Base-by-base conservation (phyloP, 1,140 invertebrate species). In the Aphaenogaster ashmeadi region DNA sequence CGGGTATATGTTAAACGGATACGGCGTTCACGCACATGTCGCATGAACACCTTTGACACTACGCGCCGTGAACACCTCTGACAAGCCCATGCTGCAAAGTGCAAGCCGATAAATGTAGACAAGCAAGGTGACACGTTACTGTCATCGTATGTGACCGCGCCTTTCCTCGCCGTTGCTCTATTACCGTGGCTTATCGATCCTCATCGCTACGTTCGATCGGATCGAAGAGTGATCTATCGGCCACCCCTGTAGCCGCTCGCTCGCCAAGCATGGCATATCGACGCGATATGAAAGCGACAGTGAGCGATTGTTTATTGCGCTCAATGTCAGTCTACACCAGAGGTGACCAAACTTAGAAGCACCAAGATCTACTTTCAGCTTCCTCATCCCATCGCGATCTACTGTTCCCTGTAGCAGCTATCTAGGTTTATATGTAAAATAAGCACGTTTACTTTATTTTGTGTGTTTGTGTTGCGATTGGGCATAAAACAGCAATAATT, bases 201-300 rank as follows among this genome's bases (percentile, higher is more conserved):
- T 52, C 56, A 50, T 71, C 60, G 54, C 3, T 44, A 50, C 66
- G 66, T 69, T 66, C 47, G 86, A 85, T 74, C 56, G 21, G 7
- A 80, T 87, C 66, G 56, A 36, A 33, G 21, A 13, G 38, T 72
- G 78, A 52, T 71, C 54, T 67, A 71, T 87, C 71, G 66, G 13
- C 72, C 58, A 58, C 77, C 74, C 77, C 36, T 47, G 15, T 21
- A 50, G 44, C 36, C 44, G 18, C 18, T 50, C 38, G 60, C 60
- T 83, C 52, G 87, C 67, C 83, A 90, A 90, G 88, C 90, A 92
- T 91, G 91, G 87, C 90, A 90, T 92, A 89, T 90, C 89, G 90
- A 93, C 88, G 91, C 89, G 62, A 38, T 89, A 86, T 89, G 90
- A 85, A 92, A 92, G 89, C 84, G 88, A 90, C 58, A 62, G 69